phyloP scores from a whole-genome alignment of 2,113 vertebrate species.

The Camelus dromedarius region DNA sequence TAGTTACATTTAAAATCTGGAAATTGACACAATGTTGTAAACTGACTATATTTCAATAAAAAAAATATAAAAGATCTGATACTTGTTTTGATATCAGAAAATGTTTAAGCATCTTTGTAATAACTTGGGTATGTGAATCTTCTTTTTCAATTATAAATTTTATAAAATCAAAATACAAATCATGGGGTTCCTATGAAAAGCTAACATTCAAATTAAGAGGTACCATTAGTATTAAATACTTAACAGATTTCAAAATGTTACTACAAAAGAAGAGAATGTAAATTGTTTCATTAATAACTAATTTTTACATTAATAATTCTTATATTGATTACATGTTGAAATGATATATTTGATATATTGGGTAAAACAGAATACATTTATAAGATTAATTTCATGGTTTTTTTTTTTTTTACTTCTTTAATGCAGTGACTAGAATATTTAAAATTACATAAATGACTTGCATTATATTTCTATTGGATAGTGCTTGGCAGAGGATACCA shows the following conservation, averaged over 20 bases:
- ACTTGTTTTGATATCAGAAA: constrained; percentile 8
- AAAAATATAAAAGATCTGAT: background rate
- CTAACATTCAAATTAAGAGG: background rate
- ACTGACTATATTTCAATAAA: too few relatives aligned
- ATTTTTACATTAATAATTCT: constrained; percentile 14
- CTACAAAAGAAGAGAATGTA: background rate
- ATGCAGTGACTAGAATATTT: background rate
- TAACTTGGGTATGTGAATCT: background rate
- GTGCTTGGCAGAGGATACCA: background rate
- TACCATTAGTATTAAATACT: background rate
- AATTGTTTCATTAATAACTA: background rate
- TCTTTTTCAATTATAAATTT: constrained; percentile 32
- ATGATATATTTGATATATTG: background rate
- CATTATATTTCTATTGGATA: background rate
- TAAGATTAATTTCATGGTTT: background rate
- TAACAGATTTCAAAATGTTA: background rate
- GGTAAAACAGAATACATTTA: constrained; percentile 1
- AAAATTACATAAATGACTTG: background rate
- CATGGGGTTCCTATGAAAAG: background rate
- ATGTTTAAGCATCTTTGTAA: background rate
- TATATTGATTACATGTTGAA: background rate
- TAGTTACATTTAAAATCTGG: constrained; percentile 6
- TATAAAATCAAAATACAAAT: constrained; percentile 26
- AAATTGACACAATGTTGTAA: too few relatives aligned
- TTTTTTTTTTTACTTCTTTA: background rate